Conservation (phyloP, 2,888 invertebrate species). For the Geotrupes spiniger region DNA sequence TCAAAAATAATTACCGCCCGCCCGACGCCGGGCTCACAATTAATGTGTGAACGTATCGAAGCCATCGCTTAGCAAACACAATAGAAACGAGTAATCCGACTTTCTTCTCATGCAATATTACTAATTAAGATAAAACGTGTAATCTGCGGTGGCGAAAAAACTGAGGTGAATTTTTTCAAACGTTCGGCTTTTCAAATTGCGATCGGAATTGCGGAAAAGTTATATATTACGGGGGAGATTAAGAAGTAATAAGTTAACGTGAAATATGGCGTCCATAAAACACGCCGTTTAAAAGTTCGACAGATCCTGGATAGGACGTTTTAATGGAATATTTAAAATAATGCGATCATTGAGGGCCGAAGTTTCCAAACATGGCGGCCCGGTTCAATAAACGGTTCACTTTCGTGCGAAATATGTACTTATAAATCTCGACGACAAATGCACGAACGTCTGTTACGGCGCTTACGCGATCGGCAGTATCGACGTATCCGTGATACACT, state of each 20-base stretch:
- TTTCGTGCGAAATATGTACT: conserved; percentile 1
- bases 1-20: too few relatives aligned
- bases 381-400: conserved; percentile 18
- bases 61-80: too few relatives aligned
- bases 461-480: too few relatives aligned
- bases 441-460: conserved; percentile 3
- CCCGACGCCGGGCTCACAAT: too few relatives aligned
- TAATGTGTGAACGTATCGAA: too few relatives aligned
- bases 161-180: too few relatives aligned
- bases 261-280: conserved; percentile 13
- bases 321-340: conserved; percentile 29
- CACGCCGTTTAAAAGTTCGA: conserved; percentile 19
- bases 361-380: conserved; percentile 30
- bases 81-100: too few relatives aligned
- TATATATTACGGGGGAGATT: conserved; percentile 1
- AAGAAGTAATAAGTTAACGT: conserved; percentile 1
- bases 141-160: too few relatives aligned
- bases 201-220: conserved; percentile 7
- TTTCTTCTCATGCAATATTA: too few relatives aligned
- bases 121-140: too few relatives aligned
- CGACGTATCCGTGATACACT: too few relatives aligned
- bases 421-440: conserved; percentile 10
- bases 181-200: background rate
- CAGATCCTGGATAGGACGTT: conserved; percentile 19
- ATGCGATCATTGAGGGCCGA: conserved; percentile 24